Percentiles rank a stretch among this genome's conserved stretches.
phyloP scores from a whole-genome alignment of 2,797 vertebrate genomes.

The Nannoperca australis region DNA sequence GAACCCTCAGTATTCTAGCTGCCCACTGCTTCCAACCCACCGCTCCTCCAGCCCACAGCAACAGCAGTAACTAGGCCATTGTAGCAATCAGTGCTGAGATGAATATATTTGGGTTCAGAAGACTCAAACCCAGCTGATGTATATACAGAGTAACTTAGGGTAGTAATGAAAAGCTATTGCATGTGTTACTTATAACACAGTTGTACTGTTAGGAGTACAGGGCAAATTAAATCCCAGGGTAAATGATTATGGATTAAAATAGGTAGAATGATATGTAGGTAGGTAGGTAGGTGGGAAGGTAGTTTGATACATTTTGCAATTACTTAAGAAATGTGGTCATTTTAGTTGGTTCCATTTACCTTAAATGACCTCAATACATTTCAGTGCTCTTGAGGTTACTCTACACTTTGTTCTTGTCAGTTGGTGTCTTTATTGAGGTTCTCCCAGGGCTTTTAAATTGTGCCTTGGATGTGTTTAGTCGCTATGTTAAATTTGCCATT shows the following conservation, averaged over 20 bases:
- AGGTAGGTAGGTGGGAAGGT: background rate
- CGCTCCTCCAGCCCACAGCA: slow-evolving; percentile 64
- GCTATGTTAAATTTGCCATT: slow-evolving; percentile 71
- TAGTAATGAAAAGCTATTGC: background rate
- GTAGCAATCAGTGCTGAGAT: slow-evolving; percentile 45
- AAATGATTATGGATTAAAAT: background rate
- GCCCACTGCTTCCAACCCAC: slow-evolving; percentile 79
- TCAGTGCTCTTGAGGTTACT: slow-evolving; percentile 17
- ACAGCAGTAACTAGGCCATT: slow-evolving; percentile 66
- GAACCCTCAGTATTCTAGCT: slow-evolving; percentile 72
- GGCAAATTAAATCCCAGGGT: background rate
- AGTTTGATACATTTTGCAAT: background rate
- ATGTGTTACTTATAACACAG: background rate
- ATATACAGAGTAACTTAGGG: background rate
- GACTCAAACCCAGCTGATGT: slow-evolving; percentile 21
- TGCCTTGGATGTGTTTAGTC: slow-evolving; percentile 62
- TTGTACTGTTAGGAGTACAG: background rate
- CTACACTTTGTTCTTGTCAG: slow-evolving; percentile 22
- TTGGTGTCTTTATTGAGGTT: slow-evolving; percentile 44
- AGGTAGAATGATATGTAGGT: background rate
- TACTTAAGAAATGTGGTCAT: background rate
- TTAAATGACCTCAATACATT: slow-evolving; percentile 21
- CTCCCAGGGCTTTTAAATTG: slow-evolving; percentile 54
- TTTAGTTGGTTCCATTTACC: background rate
- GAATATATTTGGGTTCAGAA: slow-evolving; percentile 8